A percentile compares a stretch with the other conserved stretches of the same genome.
Evolutionary conservation across 92 coral and sea anemone species (phyloP).

Genomic region (Heliopora coerulea): DNA sequence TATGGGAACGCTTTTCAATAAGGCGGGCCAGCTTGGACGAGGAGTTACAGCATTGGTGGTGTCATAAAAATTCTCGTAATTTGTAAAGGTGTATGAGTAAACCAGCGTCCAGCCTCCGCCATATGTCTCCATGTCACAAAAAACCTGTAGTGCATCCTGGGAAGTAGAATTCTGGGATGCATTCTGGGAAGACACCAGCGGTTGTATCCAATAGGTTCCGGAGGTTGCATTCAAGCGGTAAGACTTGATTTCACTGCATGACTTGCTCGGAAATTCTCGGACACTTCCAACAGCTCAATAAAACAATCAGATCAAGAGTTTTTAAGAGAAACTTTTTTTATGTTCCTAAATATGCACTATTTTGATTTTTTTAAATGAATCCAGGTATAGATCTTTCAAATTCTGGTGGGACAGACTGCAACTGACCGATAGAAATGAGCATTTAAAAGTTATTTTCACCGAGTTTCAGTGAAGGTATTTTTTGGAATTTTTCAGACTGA

Average conservation of each 20-base stretch:
- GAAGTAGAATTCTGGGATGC: too few species aligned
- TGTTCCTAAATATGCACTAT: too few species aligned
- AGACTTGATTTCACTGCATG: neutral
- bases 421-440: too few species aligned
- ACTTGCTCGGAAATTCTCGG: neutral
- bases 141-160: constrained; percentile 36
- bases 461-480: too few species aligned
- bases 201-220: neutral
- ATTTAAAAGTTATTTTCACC: too few species aligned
- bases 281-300: neutral
- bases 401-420: too few species aligned
- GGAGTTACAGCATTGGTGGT: constrained; percentile 68
- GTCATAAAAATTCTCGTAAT: constrained; percentile 47
- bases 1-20: constrained; percentile 21
- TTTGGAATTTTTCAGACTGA: too few species aligned
- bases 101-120: constrained; percentile 69
- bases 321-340: too few species aligned
- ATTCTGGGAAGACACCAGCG: neutral
- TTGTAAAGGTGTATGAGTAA: constrained; percentile 60
- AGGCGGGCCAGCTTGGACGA: constrained; percentile 59
- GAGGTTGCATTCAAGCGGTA: neutral
- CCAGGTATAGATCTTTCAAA: too few species aligned
- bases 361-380: too few species aligned
- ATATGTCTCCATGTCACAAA: constrained; percentile 60
- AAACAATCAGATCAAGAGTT: too few species aligned